phyloP scores from a whole-genome alignment of 2,888 invertebrate species.

The Zaprionus obscuricornis region DNA sequence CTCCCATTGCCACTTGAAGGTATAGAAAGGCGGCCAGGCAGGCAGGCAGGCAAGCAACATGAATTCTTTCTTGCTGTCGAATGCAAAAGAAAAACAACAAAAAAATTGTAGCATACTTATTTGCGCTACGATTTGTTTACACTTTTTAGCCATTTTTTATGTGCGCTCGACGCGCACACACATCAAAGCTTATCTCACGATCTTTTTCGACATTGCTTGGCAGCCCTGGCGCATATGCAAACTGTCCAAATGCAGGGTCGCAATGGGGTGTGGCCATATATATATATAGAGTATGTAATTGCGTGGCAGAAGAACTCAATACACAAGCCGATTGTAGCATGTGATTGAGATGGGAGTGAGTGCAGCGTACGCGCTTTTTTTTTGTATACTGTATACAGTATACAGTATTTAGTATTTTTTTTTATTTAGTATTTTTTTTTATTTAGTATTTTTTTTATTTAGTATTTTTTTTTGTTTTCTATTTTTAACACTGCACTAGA shows the following conservation, averaged over 20 bases:
- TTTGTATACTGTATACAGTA: too few relatives aligned
- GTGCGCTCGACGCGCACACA: not conserved
- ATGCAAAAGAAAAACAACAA: constrained; percentile 19
- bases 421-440: not conserved
- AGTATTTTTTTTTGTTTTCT: constrained; percentile 3
- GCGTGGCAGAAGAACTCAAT: constrained; percentile 39
- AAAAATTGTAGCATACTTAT: constrained; percentile 54
- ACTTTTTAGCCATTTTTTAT: constrained; percentile 28
- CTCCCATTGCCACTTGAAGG: too few relatives aligned
- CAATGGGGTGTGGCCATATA: too few relatives aligned
- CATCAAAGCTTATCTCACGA: constrained; percentile 45
- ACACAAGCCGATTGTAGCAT: constrained; percentile 43
- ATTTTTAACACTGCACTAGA: constrained; percentile 25
- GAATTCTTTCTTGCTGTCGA: constrained; percentile 27
- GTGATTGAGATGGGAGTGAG: too few relatives aligned
- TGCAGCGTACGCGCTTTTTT: too few relatives aligned
- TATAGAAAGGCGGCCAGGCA: too few relatives aligned
- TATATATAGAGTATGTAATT: constrained; percentile 22
- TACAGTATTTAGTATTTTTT: constrained; percentile 9
- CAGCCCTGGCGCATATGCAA: constrained; percentile 58
- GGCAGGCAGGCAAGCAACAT: constrained; percentile 24
- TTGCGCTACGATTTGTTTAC: constrained; percentile 46
- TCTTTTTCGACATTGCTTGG: constrained; percentile 65
- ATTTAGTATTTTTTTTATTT: not conserved
- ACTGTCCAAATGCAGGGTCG: constrained; percentile 38